Conservation (phyloP, 2,888 invertebrate species). For the Drosophila kuntzei region DNA sequence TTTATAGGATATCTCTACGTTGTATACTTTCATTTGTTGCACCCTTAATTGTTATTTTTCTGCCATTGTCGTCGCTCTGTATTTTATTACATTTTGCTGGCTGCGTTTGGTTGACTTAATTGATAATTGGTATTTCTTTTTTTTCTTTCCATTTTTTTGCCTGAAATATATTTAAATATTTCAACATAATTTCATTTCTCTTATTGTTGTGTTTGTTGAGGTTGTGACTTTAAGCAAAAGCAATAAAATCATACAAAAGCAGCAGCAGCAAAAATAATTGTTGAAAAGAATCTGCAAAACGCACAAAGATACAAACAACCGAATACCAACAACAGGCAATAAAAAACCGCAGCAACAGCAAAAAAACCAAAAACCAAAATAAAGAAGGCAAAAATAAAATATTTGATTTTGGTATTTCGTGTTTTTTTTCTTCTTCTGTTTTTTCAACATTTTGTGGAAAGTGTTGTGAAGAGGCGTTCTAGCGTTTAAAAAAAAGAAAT, state of each 20-base stretch:
- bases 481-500: slow-evolving; percentile 81
- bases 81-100: slow-evolving; percentile 71
- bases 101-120: slow-evolving; percentile 80
- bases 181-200: slow-evolving; percentile 74
- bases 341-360: slow-evolving; percentile 73
- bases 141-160: slow-evolving; percentile 14
- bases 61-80: slow-evolving; percentile 49
- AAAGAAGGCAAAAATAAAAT: slow-evolving; percentile 32
- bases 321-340: slow-evolving; percentile 65
- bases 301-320: slow-evolving; percentile 46
- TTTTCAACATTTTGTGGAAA: slow-evolving; percentile 60
- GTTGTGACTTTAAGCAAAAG: slow-evolving; percentile 48
- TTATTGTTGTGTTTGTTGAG: slow-evolving; percentile 43
- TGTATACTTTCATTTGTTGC: background rate
- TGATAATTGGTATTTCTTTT: slow-evolving; percentile 76
- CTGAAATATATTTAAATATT: slow-evolving; percentile 73
- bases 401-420: slow-evolving; percentile 38
- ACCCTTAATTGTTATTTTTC: slow-evolving; percentile 46
- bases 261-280: slow-evolving; percentile 65
- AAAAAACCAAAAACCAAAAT: slow-evolving; percentile 26
- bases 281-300: slow-evolving; percentile 76
- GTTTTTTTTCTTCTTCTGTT: slow-evolving; percentile 26
- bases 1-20: slow-evolving; percentile 12
- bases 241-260: slow-evolving; percentile 53
- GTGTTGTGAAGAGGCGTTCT: slow-evolving; percentile 84